Percentiles rank a stretch among this genome's conserved stretches.
These are phyloP conservation scores for Oeneis ivallda DNA, from an alignment of 2,888 invertebrate genomes.

Conservation along the genomic window DNA sequence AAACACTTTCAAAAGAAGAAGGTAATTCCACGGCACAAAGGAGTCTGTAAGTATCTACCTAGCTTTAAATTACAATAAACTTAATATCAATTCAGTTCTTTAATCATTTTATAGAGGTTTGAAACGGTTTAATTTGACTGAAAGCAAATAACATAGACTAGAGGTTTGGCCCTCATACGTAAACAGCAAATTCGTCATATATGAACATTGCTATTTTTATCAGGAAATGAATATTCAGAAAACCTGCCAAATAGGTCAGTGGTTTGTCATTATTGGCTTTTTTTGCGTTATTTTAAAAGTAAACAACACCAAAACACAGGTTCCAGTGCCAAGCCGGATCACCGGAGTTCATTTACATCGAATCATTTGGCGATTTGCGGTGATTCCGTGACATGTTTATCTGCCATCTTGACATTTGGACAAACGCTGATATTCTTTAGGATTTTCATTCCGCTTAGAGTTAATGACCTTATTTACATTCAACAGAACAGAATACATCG, in stretches of 20 bases:
- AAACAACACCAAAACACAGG: conserved; percentile 13
- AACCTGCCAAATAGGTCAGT: conserved; percentile 30
- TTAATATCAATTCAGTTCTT: not conserved
- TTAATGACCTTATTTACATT: no score
- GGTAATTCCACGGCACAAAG: conserved; percentile 9
- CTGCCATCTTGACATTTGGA: no score
- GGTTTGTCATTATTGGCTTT: conserved; percentile 7
- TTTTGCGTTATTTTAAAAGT: conserved; percentile 14
- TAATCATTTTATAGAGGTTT: not conserved
- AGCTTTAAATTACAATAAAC: not conserved
- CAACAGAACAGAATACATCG: no score
- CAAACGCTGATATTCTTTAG: no score
- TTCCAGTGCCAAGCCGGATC: conserved; percentile 6
- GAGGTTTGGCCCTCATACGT: no score
- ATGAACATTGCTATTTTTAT: not conserved
- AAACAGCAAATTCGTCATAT: not conserved
- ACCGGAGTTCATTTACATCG: conserved; percentile 13
- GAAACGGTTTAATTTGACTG: not conserved
- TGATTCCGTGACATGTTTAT: not conserved
- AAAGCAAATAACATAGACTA: not conserved
- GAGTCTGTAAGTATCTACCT: not conserved
- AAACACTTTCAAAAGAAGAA: conserved; percentile 7
- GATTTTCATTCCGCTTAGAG: no score
- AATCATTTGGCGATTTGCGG: not conserved
- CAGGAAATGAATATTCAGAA: not conserved